Percentiles rank a stretch among this genome's conserved stretches.
phyloP scores from a whole-genome alignment of 2,888 invertebrate genomes.

The Crepidodera aurea region DNA sequence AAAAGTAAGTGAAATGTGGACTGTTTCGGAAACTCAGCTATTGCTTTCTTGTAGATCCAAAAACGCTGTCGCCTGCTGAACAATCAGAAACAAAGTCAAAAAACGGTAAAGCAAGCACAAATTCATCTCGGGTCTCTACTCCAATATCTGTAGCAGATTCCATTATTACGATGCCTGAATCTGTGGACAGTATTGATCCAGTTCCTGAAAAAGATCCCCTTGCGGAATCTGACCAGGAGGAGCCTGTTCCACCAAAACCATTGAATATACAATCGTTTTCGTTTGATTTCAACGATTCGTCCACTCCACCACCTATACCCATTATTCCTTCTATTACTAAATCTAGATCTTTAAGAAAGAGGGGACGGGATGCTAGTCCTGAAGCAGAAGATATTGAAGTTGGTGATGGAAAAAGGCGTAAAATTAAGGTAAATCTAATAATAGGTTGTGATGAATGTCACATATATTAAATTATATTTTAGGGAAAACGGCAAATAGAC shows the following conservation, averaged over 20 bases:
- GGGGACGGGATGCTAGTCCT: conserved; percentile 47
- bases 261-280: conserved; percentile 47
- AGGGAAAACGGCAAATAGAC: conserved; percentile 54
- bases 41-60: no score
- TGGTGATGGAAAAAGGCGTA: conserved; percentile 45
- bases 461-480: conserved; percentile 4
- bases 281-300: conserved; percentile 50
- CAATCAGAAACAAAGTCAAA: not conserved
- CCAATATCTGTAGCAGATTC: conserved; percentile 35
- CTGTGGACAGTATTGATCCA: conserved; percentile 37
- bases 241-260: conserved; percentile 21
- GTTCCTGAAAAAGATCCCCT: conserved; percentile 57
- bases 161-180: conserved; percentile 35
- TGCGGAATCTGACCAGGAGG: conserved; percentile 62
- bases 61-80: no score
- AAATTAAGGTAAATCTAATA: conserved; percentile 42
- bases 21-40: no score
- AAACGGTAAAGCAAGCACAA: conserved; percentile 16
- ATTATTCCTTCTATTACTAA: conserved; percentile 32
- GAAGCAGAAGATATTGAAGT: conserved; percentile 35
- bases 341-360: conserved; percentile 48
- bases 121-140: conserved; percentile 34
- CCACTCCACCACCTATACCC: conserved; percentile 41
- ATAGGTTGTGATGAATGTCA: no score
- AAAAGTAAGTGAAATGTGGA: no score